phyloP scores from a whole-genome alignment of 2,113 vertebrate species.

The Sorex fumeus region DNA sequence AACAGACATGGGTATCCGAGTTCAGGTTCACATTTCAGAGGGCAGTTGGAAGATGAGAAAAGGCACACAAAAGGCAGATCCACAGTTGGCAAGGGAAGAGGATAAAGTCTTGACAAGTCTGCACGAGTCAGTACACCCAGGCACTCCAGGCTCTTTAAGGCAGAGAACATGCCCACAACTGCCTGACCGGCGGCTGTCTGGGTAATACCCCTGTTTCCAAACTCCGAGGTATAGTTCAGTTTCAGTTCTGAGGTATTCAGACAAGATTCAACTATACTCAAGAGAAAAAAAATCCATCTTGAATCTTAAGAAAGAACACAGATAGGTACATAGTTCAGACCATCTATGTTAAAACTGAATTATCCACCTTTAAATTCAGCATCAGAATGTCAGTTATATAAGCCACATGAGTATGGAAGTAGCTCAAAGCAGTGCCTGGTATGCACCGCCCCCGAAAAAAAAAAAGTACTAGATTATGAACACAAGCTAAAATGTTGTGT shows the following conservation, averaged over 20 bases:
- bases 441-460: too few species aligned
- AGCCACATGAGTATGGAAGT: too few species aligned
- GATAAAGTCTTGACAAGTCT: not conserved
- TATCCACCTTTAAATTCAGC: not conserved
- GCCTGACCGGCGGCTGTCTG: not conserved
- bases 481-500: too few species aligned
- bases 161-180: rapidly evolving
- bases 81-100: not conserved
- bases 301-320: not conserved
- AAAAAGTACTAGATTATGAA: too few species aligned
- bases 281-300: not conserved
- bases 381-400: constrained; percentile 3
- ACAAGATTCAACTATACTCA: not conserved
- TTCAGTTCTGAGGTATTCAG: not conserved
- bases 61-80: not conserved
- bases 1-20: not conserved
- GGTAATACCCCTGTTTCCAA: not conserved
- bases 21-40: constrained; percentile 39
- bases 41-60: constrained; percentile 11
- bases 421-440: too few species aligned
- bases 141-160: not conserved
- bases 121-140: not conserved
- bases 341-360: not conserved
- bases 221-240: not conserved
- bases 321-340: not conserved